Percentiles rank a stretch among this genome's conserved stretches.
Evolutionary conservation across 2,888 invertebrate species (phyloP).

Genomic region (Halocaridina rubra): DNA sequence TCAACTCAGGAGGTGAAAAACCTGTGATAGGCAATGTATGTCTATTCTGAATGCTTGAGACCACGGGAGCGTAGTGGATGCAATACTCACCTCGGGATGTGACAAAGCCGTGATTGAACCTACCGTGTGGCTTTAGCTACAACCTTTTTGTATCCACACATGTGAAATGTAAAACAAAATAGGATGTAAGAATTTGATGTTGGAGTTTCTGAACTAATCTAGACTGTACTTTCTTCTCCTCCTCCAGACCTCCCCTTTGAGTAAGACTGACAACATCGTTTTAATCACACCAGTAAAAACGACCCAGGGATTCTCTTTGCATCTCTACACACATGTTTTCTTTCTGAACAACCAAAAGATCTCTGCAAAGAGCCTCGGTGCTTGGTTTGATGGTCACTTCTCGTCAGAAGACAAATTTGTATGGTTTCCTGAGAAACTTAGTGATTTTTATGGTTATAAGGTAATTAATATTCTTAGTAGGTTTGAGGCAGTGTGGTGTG

Average conservation of each 20-base stretch:
- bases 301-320: background rate
- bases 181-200: no score
- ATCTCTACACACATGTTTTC: slow-evolving; percentile 16
- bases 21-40: no score
- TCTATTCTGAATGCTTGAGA: no score
- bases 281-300: background rate
- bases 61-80: no score
- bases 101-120: no score
- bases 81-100: no score
- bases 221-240: background rate
- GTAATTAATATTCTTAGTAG: no score
- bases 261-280: slow-evolving; percentile 22
- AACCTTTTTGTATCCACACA: no score
- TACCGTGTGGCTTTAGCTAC: background rate
- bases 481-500: background rate
- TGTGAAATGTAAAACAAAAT: no score
- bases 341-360: background rate
- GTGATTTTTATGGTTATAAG: slow-evolving; percentile 15
- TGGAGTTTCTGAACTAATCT: background rate
- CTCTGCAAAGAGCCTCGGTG: background rate
- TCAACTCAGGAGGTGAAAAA: no score
- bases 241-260: slow-evolving; percentile 21
- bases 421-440: slow-evolving; percentile 19
- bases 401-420: background rate
- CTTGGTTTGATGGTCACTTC: background rate